Base-by-base conservation (phyloP, 2,888 invertebrate species). In the Mythimna pallens region DNA sequence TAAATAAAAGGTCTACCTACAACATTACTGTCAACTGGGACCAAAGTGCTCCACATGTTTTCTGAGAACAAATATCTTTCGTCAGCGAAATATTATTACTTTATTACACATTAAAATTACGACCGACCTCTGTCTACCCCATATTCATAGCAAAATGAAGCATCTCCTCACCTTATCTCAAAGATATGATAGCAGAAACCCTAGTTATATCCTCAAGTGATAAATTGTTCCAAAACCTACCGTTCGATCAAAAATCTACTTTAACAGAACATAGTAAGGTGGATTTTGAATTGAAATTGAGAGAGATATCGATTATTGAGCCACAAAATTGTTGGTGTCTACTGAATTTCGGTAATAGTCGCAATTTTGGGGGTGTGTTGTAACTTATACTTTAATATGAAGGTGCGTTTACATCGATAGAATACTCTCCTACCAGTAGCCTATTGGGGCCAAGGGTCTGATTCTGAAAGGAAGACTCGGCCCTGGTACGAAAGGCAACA, bases 131-230 rank as follows among this genome's bases (percentile, higher is more conserved):
- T 58, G 34, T 69, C 34, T 55, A 75, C 64, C 59, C 67, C 50
- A 65, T 77, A 64, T 74, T 73, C 70, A 70, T 83, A 70, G 83
- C 83, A 80, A 77, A 74, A 78, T 69, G 76, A 72, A 72, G 58
- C 47, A 71, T 58, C 47, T 65, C 73, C 40, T 43, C 66, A 66
- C 61, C 61, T 86, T 89, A 89, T 89, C 89, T 82, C 67, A 66
- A 78, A 83, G 84, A 87, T 86, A 89, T 86, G 86, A 89, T 86
- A 83, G 78, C 73, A 65, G 76, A 84, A 76, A 83, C 84, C 80
- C 86, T 83, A 89, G 85, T 89, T 88, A 90, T 89, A 84, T 82
- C 81, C 83, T 86, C 70, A 73, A 86, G 85, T 91, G 91, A 91
- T 89, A 89, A 89, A 90, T 90, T 84, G 81, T 80, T 61, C 75